Evolutionary conservation across 2,888 invertebrate genomes (phyloP).

Genomic region (Salpingus planirostris): DNA sequence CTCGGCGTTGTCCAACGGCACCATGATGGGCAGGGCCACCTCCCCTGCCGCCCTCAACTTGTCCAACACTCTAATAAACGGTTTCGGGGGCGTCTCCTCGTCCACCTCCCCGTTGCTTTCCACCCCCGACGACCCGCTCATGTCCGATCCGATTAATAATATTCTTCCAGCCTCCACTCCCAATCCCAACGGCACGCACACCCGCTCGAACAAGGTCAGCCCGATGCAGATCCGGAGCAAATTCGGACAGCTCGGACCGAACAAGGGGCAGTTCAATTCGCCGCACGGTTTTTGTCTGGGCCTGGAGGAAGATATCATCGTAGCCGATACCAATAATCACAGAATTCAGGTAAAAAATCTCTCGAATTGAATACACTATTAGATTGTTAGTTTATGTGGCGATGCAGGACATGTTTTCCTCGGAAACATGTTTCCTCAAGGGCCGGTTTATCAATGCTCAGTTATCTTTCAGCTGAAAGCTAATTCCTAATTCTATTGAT

Average conservation of each 20-base stretch:
- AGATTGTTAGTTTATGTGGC: too few species aligned
- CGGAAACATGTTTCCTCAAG: too few species aligned
- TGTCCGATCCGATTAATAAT: slow-evolving; percentile 46
- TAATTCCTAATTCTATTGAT: too few species aligned
- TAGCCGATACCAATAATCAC: slow-evolving; percentile 95
- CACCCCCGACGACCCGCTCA: slow-evolving; percentile 41
- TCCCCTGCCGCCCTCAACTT: slow-evolving; percentile 51
- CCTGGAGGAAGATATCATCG: slow-evolving; percentile 90
- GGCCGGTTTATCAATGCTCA: too few species aligned
- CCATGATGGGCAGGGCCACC: slow-evolving; percentile 49
- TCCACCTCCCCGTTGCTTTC: slow-evolving; percentile 55
- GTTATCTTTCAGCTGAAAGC: too few species aligned
- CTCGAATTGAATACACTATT: too few species aligned
- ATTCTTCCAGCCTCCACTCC: slow-evolving; percentile 47
- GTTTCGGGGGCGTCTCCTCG: slow-evolving; percentile 50
- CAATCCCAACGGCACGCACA: slow-evolving; percentile 15
- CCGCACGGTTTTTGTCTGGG: slow-evolving; percentile 96
- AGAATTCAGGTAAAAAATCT: slow-evolving; percentile 83
- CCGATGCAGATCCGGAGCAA: slow-evolving; percentile 86
- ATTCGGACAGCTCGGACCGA: slow-evolving; percentile 88
- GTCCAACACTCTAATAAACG: slow-evolving; percentile 43
- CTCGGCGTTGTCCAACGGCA: slow-evolving; percentile 38
- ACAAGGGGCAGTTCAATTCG: slow-evolving; percentile 91
- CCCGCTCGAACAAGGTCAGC: slow-evolving; percentile 62
- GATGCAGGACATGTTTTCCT: too few species aligned